Conservation (phyloP, 2,113 vertebrate genomes). For the Phrynocephalus versicolor region DNA sequence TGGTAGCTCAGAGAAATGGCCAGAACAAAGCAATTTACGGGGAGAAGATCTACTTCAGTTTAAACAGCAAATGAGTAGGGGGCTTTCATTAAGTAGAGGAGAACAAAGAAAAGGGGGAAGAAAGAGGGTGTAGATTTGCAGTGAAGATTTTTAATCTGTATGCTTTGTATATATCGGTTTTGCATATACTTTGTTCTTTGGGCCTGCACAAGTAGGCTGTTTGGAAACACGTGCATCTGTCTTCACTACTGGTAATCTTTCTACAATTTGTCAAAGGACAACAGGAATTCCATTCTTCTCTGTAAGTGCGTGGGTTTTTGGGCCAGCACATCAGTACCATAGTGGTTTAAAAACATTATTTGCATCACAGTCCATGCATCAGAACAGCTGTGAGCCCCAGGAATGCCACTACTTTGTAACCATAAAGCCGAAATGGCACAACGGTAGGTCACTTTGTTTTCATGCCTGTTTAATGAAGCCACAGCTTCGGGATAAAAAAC, state of each 20-base stretch:
- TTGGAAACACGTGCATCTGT: conserved; percentile 30
- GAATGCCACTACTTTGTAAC: conserved; percentile 8
- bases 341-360: background rate
- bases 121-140: no score
- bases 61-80: background rate
- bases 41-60: background rate
- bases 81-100: no score
- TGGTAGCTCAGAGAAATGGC: background rate
- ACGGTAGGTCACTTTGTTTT: conserved; percentile 17
- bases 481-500: conserved; percentile 17
- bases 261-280: conserved; percentile 20
- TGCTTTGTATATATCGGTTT: background rate
- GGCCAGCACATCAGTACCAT: background rate
- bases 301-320: background rate
- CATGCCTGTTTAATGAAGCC: conserved; percentile 9
- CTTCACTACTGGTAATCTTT: conserved; percentile 2
- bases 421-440: background rate
- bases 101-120: background rate
- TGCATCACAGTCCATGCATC: background rate
- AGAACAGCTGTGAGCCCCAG: conserved; percentile 13
- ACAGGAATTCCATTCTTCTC: conserved; percentile 12
- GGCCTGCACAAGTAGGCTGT: conserved; percentile 30
- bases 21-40: background rate
- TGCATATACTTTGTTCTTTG: conserved; percentile 24
- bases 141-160: background rate